These are phyloP conservation scores for Halcyon chelicuti DNA, from an alignment of 2,797 vertebrate species.

Conservation along the genomic window DNA sequence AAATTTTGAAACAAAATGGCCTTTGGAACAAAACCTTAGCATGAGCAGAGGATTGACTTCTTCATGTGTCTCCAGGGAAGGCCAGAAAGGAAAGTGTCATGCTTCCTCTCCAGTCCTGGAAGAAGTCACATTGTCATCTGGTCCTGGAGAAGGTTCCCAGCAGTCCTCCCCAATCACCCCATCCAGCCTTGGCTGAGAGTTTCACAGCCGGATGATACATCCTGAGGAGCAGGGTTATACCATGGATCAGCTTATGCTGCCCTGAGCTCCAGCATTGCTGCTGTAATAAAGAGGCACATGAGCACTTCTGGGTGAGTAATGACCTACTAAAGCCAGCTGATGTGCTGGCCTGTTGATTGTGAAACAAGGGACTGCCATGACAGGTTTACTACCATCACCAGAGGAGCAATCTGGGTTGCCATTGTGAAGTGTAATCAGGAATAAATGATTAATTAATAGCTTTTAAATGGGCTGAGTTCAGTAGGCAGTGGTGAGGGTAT, in stretches of 20 bases:
- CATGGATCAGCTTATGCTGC: neutral
- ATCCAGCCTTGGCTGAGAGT: neutral
- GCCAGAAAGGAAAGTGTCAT: neutral
- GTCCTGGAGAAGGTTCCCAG: neutral
- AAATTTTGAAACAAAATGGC: neutral
- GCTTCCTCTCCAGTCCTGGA: neutral
- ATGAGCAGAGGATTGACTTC: neutral
- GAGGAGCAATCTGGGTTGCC: slow-evolving; percentile 6
- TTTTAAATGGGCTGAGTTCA: slow-evolving; percentile 43
- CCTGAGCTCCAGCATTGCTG: neutral
- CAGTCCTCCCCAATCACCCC: neutral
- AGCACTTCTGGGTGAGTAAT: neutral
- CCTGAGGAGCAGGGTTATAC: neutral
- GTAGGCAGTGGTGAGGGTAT: neutral
- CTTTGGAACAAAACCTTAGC: neutral
- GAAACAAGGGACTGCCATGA: neutral
- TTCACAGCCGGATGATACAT: neutral
- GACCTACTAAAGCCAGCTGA: neutral
- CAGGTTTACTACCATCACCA: slow-evolving; percentile 23
- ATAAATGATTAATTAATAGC: slow-evolving; percentile 62
- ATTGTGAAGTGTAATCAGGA: slow-evolving; percentile 35
- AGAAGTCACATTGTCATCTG: neutral
- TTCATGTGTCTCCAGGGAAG: neutral
- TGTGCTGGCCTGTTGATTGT: neutral
- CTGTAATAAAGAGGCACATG: neutral